These are phyloP conservation scores for Hydrolagus affinis DNA, from an alignment of 2,113 vertebrate species.

Conservation along the genomic window DNA sequence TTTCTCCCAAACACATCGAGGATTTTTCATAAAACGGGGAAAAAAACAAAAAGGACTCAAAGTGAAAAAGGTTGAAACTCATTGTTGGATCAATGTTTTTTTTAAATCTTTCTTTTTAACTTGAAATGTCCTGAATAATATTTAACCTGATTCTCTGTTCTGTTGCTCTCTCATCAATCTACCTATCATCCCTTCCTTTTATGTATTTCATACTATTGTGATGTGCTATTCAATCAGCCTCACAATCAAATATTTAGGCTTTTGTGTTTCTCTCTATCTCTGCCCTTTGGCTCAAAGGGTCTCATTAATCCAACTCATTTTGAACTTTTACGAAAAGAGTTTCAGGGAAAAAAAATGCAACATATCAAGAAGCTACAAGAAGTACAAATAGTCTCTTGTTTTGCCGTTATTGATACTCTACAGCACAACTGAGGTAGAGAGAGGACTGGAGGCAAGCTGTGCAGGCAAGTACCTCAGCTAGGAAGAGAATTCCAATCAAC, in stretches of 20 bases:
- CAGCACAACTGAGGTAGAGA: neutral
- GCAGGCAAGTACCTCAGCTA: too few species aligned
- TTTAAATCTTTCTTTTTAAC: slow-evolving; percentile 32
- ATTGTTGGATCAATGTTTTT: slow-evolving; percentile 25
- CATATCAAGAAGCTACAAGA: slow-evolving; percentile 7
- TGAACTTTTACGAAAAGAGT: slow-evolving; percentile 19
- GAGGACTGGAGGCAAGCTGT: neutral
- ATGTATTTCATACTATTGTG: slow-evolving; percentile 31
- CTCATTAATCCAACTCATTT: slow-evolving; percentile 52
- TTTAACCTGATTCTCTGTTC: slow-evolving; percentile 31
- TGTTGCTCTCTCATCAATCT: slow-evolving; percentile 25
- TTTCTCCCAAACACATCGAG: slow-evolving; percentile 19
- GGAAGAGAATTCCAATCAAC: too few species aligned
- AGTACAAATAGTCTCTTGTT: slow-evolving; percentile 15
- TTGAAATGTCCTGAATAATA: slow-evolving; percentile 32
- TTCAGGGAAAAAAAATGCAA: slow-evolving; percentile 29
- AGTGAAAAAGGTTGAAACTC: slow-evolving; percentile 24
- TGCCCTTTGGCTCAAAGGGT: slow-evolving; percentile 48
- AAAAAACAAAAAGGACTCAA: slow-evolving; percentile 1
- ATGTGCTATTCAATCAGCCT: slow-evolving; percentile 38
- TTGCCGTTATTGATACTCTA: neutral
- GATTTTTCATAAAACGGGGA: slow-evolving; percentile 23
- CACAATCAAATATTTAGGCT: slow-evolving; percentile 57
- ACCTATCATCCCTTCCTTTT: slow-evolving; percentile 30
- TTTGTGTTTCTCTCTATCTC: slow-evolving; percentile 51